These are phyloP conservation scores for Phymatocera aterrima DNA, from an alignment of 2,888 invertebrate species.

Conservation along the genomic window DNA sequence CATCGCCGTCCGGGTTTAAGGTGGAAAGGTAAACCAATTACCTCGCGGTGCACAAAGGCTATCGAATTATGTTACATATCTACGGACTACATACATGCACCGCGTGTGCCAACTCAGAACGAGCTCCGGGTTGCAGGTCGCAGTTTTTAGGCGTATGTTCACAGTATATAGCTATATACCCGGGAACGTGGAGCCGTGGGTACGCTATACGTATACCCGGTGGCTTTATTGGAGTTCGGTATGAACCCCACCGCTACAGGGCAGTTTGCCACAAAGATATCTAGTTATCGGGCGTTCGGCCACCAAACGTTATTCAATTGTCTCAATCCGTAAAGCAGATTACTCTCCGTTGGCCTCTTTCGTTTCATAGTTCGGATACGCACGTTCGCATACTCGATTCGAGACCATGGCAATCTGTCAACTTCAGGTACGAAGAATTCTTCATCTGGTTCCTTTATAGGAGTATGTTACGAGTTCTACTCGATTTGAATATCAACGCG, in stretches of 20 bases:
- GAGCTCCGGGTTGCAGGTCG: background rate
- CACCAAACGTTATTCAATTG: conserved; percentile 59
- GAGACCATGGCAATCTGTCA: too few relatives aligned
- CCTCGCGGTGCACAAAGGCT: conserved; percentile 7
- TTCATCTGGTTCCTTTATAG: too few relatives aligned
- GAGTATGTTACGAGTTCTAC: too few relatives aligned
- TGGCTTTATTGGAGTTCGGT: background rate
- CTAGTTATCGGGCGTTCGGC: conserved; percentile 24
- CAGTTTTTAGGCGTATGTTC: background rate
- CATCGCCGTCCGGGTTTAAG: background rate
- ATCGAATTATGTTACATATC: conserved; percentile 16
- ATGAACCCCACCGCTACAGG: background rate
- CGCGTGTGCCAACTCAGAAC: background rate
- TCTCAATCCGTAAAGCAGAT: conserved; percentile 57
- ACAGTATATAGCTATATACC: background rate
- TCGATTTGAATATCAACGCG: too few relatives aligned
- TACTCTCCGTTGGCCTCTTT: conserved; percentile 17
- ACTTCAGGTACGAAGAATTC: too few relatives aligned
- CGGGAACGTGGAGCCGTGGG: background rate
- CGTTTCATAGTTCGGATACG: background rate
- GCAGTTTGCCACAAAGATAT: conserved; percentile 2
- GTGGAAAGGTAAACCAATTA: conserved; percentile 30
- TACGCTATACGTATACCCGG: conserved; percentile 6
- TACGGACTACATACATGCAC: background rate
- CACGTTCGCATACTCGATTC: too few relatives aligned